Evolutionary conservation across 2,113 vertebrate genomes (phyloP).

Genomic region (Odocoileus hemionus): DNA sequence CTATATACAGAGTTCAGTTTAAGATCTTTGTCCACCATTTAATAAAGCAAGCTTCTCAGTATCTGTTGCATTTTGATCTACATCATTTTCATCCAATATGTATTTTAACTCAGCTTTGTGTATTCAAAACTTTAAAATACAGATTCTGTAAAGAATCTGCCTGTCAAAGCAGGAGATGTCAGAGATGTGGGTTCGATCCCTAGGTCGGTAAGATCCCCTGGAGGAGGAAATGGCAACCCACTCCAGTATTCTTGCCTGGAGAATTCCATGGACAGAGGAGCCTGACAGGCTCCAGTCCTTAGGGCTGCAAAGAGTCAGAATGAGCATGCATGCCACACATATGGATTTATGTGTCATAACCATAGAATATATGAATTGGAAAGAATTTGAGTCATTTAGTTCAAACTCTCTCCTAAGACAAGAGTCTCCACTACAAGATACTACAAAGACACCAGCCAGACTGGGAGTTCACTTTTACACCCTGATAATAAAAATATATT

Average conservation of each 20-base stretch:
- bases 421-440: neutral
- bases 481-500: neutral
- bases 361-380: neutral
- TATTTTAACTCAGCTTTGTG: neutral
- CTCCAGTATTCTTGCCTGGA: neutral
- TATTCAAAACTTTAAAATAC: neutral
- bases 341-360: neutral
- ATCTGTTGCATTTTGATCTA: conserved; percentile 14
- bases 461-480: neutral
- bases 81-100: neutral
- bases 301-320: neutral
- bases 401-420: conserved; percentile 15
- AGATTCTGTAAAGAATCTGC: neutral
- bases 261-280: neutral
- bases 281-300: neutral
- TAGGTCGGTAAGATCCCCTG: neutral
- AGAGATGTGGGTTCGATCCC: neutral
- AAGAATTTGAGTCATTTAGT: conserved; percentile 3
- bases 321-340: neutral
- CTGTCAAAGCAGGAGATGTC: neutral
- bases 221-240: neutral
- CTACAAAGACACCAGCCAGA: neutral
- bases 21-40: neutral
- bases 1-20: neutral
- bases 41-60: neutral